phyloP scores from a whole-genome alignment of 64 coral and sea anemone species.

The Stylophora pistillata region DNA sequence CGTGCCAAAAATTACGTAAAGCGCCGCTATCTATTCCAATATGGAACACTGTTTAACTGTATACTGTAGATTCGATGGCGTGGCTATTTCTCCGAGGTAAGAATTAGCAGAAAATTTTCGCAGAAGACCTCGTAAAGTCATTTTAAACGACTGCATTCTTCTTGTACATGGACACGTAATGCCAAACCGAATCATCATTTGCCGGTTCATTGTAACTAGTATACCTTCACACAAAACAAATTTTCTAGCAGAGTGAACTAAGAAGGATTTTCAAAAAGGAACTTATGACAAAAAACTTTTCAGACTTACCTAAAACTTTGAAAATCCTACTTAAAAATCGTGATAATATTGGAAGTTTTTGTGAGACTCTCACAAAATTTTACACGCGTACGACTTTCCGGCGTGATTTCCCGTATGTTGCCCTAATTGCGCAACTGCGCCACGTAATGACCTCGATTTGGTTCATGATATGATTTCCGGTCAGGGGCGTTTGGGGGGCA shows the following conservation, averaged over 20 bases:
- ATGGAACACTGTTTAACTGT: not conserved
- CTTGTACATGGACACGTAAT: slow-evolving; percentile 14
- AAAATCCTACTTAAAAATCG: slow-evolving; percentile 42
- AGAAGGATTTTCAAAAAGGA: not conserved
- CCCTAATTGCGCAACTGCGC: slow-evolving; percentile 69
- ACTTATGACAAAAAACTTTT: not conserved
- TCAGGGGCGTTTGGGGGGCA: not conserved
- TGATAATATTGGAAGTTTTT: slow-evolving; percentile 34
- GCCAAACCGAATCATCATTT: slow-evolving; percentile 6
- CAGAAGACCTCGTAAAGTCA: not conserved
- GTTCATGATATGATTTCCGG: not conserved
- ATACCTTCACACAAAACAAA: not conserved
- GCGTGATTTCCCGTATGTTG: slow-evolving; percentile 55
- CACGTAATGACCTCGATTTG: slow-evolving; percentile 64
- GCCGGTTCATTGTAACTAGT: not conserved
- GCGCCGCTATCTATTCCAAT: not conserved
- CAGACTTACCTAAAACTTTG: slow-evolving; percentile 64
- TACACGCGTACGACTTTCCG: slow-evolving; percentile 62
- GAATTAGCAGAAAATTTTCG: not conserved
- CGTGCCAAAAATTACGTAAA: slow-evolving; percentile 48
- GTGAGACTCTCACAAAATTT: slow-evolving; percentile 38
- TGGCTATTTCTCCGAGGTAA: not conserved
- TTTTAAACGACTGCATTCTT: slow-evolving; percentile 7
- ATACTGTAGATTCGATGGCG: not conserved
- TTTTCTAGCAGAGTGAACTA: not conserved